Conservation (phyloP, 2,888 invertebrate genomes). For the Neelides folsomi region DNA sequence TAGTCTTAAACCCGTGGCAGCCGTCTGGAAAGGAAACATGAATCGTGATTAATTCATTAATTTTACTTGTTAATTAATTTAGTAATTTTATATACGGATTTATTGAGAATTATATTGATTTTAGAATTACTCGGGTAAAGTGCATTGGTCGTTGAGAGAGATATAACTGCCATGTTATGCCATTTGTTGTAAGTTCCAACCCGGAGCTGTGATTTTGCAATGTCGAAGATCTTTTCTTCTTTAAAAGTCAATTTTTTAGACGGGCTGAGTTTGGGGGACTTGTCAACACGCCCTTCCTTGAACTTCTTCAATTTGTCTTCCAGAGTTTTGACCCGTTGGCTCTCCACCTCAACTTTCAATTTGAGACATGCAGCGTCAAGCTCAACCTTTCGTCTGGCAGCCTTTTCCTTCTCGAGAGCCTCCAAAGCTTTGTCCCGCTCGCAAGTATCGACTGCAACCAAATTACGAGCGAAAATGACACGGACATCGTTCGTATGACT, state of each 20-base stretch:
- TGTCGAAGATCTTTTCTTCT: no score
- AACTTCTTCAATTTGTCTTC: no score
- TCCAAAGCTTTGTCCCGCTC: slow-evolving; percentile 53
- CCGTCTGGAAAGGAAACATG: no score
- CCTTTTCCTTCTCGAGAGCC: slow-evolving; percentile 46
- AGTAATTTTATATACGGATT: no score
- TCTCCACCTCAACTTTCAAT: slow-evolving; percentile 37
- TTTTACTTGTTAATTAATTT: no score
- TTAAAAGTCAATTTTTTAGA: no score
- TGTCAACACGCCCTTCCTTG: no score
- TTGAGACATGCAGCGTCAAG: slow-evolving; percentile 43
- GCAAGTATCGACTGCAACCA: slow-evolving; percentile 62
- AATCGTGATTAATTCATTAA: no score
- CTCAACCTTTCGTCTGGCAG: slow-evolving; percentile 47
- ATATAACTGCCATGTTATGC: slow-evolving; percentile 54
- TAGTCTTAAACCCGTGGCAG: slow-evolving; percentile 65
- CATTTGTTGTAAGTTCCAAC: slow-evolving; percentile 58
- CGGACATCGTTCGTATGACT: slow-evolving; percentile 57
- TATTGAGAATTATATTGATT: no score
- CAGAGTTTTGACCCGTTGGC: no score
- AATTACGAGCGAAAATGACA: slow-evolving; percentile 60
- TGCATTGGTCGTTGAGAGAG: slow-evolving; percentile 56
- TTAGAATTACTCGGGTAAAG: slow-evolving; percentile 45
- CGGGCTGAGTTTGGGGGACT: no score
- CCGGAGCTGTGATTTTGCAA: slow-evolving; percentile 46